Evolutionary conservation across 2,113 vertebrate species (phyloP).

Genomic region (Grus americana): DNA sequence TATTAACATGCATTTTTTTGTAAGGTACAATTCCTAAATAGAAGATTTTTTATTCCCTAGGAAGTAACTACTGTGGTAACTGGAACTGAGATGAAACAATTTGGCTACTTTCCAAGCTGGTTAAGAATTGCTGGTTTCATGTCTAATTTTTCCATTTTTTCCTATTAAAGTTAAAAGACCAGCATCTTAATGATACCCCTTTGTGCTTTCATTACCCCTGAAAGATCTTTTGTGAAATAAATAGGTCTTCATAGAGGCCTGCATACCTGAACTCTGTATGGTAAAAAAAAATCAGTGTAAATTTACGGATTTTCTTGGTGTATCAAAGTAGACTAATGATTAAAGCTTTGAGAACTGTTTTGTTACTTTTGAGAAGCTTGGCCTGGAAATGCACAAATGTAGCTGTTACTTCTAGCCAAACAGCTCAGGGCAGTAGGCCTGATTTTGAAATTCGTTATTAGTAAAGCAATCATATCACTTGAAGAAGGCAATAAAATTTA

Average conservation of each 20-base stretch:
- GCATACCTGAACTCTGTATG: not conserved
- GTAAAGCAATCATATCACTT: not conserved
- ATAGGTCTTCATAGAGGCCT: not conserved
- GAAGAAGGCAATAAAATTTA: not conserved
- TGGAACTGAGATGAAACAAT: not conserved
- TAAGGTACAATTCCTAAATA: not conserved
- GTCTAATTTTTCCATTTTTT: not conserved
- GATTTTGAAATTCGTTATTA: not conserved
- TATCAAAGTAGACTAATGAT: not conserved
- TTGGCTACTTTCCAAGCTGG: not conserved
- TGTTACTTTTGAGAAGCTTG: not conserved
- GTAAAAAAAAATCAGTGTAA: not conserved
- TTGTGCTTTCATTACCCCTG: not conserved
- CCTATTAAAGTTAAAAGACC: not conserved
- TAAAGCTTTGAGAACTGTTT: not conserved
- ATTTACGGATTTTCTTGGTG: not conserved
- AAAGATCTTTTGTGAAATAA: not conserved
- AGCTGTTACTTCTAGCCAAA: not conserved
- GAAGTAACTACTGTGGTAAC: not conserved
- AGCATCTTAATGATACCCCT: not conserved
- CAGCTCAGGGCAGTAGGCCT: not conserved
- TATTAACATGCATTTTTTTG: not conserved
- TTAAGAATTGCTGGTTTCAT: not conserved
- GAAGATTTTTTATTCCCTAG: not conserved
- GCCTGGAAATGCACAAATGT: not conserved